phyloP scores from a whole-genome alignment of 2,113 vertebrate genomes.

The Hassar affinis region DNA sequence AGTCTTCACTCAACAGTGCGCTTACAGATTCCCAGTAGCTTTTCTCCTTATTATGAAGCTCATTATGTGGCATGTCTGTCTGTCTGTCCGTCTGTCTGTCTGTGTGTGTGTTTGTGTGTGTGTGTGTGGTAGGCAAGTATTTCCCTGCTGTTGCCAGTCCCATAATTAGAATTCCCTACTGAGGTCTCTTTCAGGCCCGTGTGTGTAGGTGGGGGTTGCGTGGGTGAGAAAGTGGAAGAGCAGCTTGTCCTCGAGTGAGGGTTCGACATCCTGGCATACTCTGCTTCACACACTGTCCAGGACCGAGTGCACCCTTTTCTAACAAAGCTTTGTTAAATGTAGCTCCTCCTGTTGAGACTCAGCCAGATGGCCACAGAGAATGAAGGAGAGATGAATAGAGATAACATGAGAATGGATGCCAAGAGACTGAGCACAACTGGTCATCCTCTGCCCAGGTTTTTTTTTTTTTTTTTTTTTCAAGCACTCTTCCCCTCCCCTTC shows the following conservation, averaged over 20 bases:
- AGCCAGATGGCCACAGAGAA: slow-evolving; percentile 45
- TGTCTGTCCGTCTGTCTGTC: not conserved
- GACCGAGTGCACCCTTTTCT: slow-evolving; percentile 4
- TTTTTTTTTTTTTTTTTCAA: not conserved
- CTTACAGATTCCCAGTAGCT: slow-evolving; percentile 11
- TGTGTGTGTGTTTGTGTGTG: not conserved
- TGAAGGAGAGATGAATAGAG: slow-evolving; percentile 5
- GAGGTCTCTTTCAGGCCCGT: slow-evolving; percentile 8
- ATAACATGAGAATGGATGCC: not conserved
- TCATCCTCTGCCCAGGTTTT: not conserved
- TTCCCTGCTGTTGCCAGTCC: not conserved
- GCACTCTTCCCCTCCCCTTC: not conserved
- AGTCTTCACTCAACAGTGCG: not conserved
- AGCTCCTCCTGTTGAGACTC: slow-evolving; percentile 25
- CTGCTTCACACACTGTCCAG: slow-evolving; percentile 18
- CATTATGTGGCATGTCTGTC: slow-evolving; percentile 18
- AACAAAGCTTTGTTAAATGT: slow-evolving; percentile 39
- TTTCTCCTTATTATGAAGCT: slow-evolving; percentile 12
- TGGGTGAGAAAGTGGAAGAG: slow-evolving; percentile 2
- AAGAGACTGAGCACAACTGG: not conserved
- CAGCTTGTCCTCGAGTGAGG: slow-evolving; percentile 24
- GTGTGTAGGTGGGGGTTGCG: slow-evolving; percentile 1
- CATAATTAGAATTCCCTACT: slow-evolving; percentile 31
- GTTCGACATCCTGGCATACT: not conserved
- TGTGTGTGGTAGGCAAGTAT: not conserved